Evolutionary conservation across 2,113 vertebrate species (phyloP).

Genomic region (Malurus melanocephalus): DNA sequence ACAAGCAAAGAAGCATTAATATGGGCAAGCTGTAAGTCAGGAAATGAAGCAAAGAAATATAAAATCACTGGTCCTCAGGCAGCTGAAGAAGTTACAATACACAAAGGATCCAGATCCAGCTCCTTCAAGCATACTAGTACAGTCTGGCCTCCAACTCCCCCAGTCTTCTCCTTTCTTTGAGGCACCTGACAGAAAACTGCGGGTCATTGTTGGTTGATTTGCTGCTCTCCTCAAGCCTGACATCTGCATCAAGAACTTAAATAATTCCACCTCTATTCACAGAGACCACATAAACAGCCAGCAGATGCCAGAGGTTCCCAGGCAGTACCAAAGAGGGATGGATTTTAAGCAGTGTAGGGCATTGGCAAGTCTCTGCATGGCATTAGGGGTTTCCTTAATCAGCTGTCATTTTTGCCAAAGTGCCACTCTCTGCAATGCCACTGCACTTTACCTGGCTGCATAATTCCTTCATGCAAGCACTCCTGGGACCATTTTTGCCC

Average conservation of each 20-base stretch:
- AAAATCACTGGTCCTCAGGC: not conserved
- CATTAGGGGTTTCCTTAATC: not conserved
- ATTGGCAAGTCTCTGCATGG: not conserved
- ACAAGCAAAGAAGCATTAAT: not conserved
- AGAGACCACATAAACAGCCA: not conserved
- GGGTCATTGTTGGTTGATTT: not conserved
- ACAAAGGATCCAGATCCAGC: not conserved
- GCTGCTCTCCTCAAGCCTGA: not conserved
- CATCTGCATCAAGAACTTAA: not conserved
- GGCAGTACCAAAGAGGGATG: not conserved
- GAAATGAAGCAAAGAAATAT: not conserved
- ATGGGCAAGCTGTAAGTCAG: not conserved
- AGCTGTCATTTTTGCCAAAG: not conserved
- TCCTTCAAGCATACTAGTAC: not conserved
- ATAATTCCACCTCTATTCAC: not conserved
- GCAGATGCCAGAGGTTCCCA: not conserved
- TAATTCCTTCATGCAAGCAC: not conserved
- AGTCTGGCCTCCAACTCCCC: not conserved
- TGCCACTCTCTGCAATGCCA: not conserved
- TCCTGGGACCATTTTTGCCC: not conserved
- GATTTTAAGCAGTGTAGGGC: not conserved
- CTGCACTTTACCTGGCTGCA: not conserved
- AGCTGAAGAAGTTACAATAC: not conserved
- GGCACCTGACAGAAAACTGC: not conserved
- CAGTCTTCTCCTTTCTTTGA: not conserved